phyloP scores from a whole-genome alignment of 1,140 invertebrate species.

The Kradibia gibbosae region DNA sequence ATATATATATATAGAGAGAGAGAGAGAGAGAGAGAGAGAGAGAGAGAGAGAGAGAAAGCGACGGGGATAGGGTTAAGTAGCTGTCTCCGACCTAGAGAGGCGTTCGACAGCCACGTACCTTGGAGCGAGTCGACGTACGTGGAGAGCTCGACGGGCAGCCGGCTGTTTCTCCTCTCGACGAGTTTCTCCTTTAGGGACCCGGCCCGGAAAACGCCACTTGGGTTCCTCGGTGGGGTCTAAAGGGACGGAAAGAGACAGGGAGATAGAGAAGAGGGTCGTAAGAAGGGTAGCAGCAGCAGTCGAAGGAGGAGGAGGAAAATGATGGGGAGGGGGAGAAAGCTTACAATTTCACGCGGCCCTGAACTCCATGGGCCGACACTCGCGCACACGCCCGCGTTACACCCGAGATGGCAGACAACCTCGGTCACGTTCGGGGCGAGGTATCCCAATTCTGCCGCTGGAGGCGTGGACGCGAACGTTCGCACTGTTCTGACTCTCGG shows the following conservation, averaged over 20 bases:
- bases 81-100: not conserved
- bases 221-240: no score
- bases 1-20: no score
- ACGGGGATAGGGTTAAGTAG: not conserved
- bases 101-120: conserved; percentile 14
- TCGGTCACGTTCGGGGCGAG: not conserved
- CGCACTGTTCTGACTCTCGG: not conserved
- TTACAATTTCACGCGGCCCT: conserved; percentile 32
- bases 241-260: no score
- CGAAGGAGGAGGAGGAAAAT: not conserved
- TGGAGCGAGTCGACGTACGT: conserved; percentile 36
- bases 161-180: no score
- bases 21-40: no score
- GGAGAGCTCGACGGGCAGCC: not conserved
- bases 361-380: conserved; percentile 31
- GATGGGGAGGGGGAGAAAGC: not conserved
- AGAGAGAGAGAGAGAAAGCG: conserved; percentile 44
- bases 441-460: not conserved
- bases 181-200: no score
- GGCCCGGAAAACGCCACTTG: no score
- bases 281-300: no score
- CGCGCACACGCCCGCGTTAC: not conserved
- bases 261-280: no score
- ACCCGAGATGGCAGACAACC: not conserved
- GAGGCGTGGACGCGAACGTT: not conserved